These are phyloP conservation scores for Tapera naevia DNA, from an alignment of 2,797 vertebrate genomes.

Conservation along the genomic window DNA sequence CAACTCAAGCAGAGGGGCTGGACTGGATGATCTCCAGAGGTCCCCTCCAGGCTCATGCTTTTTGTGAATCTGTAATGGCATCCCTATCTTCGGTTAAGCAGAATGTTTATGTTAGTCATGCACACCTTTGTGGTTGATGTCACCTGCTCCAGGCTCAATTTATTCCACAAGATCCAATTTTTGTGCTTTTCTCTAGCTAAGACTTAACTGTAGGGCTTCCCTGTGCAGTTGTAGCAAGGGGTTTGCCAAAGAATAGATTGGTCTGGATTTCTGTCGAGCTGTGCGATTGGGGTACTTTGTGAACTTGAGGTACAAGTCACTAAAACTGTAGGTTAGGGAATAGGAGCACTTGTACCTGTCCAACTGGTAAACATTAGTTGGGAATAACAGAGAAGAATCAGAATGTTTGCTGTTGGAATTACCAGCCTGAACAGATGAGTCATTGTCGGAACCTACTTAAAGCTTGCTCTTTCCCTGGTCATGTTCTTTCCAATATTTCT, in stretches of 20 bases:
- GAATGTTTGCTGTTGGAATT: background rate
- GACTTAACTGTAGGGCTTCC: background rate
- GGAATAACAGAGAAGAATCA: background rate
- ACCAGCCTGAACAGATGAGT: background rate
- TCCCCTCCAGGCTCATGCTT: background rate
- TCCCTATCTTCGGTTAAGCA: background rate
- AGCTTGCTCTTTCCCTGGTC: background rate
- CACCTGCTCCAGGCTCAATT: constrained; percentile 27
- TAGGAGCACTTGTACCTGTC: background rate
- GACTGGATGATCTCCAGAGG: background rate
- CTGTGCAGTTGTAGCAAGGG: background rate
- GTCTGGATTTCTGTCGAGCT: background rate
- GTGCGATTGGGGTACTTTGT: background rate
- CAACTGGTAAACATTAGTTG: background rate
- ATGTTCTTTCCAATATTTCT: background rate
- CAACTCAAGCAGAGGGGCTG: background rate
- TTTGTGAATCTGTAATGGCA: background rate
- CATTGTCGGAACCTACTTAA: background rate
- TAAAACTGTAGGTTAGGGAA: background rate
- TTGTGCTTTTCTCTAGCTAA: background rate
- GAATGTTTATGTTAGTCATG: background rate
- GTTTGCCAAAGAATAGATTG: background rate
- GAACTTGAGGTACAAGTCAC: background rate
- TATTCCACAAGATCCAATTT: background rate
- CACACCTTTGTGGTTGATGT: background rate